Percentiles rank a stretch among this genome's conserved stretches.
phyloP scores from a whole-genome alignment of 2,888 invertebrate species.

The Zhuqinia jingwanae region DNA sequence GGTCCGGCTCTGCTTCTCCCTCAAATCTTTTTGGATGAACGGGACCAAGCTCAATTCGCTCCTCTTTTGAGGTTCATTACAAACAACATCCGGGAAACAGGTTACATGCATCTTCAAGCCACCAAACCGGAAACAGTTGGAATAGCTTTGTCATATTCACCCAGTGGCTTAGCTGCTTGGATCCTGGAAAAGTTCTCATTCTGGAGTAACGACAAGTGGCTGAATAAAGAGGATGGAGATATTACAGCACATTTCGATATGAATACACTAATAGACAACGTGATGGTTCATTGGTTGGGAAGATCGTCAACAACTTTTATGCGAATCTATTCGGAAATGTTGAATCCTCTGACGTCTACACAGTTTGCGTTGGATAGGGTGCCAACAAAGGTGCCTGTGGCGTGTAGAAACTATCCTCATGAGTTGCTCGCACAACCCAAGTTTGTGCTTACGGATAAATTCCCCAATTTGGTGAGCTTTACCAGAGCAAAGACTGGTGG shows the following conservation, averaged over 20 bases:
- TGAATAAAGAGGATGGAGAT: constrained; percentile 85
- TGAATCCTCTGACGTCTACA: constrained; percentile 68
- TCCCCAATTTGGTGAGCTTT: constrained; percentile 86
- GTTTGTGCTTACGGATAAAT: constrained; percentile 84
- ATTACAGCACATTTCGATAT: constrained; percentile 85
- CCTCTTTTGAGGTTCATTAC: constrained; percentile 72
- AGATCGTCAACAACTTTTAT: constrained; percentile 81
- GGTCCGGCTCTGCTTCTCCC: constrained; percentile 79
- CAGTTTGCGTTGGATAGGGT: constrained; percentile 81
- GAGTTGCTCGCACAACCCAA: constrained; percentile 86
- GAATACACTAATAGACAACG: constrained; percentile 84
- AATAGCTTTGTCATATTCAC: constrained; percentile 82
- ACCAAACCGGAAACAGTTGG: constrained; percentile 94
- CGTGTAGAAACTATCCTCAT: constrained; percentile 87
- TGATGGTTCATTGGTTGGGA: constrained; percentile 83
- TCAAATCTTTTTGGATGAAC: constrained; percentile 78
- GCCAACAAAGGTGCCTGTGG: constrained; percentile 87
- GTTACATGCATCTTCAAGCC: constrained; percentile 88
- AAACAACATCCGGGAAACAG: constrained; percentile 81
- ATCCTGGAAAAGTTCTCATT: constrained; percentile 83
- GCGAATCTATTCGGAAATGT: constrained; percentile 81
- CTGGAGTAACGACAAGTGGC: constrained; percentile 84
- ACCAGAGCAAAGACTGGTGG: constrained; percentile 87
- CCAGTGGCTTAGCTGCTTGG: constrained; percentile 83
- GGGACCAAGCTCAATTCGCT: constrained; percentile 79